Percentiles rank a stretch among this genome's conserved stretches.
phyloP scores from a whole-genome alignment of 2,797 vertebrate species.

The Leptoclinus maculatus region DNA sequence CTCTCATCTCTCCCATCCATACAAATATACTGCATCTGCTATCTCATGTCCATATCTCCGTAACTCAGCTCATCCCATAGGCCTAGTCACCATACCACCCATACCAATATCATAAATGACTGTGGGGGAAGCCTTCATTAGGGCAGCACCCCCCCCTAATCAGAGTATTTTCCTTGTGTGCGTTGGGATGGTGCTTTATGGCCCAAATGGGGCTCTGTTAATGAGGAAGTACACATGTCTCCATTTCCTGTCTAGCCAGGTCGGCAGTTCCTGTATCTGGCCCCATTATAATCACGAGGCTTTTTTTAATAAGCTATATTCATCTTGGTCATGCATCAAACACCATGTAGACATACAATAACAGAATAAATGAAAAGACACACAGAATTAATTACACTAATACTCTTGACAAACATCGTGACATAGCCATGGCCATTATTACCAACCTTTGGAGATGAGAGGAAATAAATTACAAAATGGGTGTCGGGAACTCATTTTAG shows the following conservation, averaged over 20 bases:
- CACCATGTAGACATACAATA: slow-evolving; percentile 51
- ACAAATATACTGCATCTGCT: slow-evolving; percentile 68
- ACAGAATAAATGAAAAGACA: slow-evolving; percentile 47
- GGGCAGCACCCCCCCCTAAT: slow-evolving; percentile 78
- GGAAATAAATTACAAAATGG: slow-evolving; percentile 36
- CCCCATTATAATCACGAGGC: slow-evolving; percentile 74
- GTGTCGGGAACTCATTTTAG: slow-evolving; percentile 22
- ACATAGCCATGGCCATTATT: slow-evolving; percentile 21
- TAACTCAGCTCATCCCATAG: slow-evolving; percentile 74
- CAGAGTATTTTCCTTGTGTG: slow-evolving; percentile 79
- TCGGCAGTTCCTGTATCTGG: slow-evolving; percentile 82
- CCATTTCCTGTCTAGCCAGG: slow-evolving; percentile 85
- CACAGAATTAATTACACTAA: slow-evolving; percentile 39
- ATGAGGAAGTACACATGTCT: slow-evolving; percentile 83
- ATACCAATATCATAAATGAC: slow-evolving; percentile 86
- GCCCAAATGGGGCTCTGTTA: slow-evolving; percentile 83
- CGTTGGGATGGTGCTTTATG: slow-evolving; percentile 82
- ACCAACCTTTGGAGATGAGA: slow-evolving; percentile 17
- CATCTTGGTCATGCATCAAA: slow-evolving; percentile 75
- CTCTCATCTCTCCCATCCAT: slow-evolving; percentile 70
- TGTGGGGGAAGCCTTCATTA: slow-evolving; percentile 85
- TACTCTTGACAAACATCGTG: neutral
- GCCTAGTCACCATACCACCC: slow-evolving; percentile 77
- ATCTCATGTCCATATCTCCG: slow-evolving; percentile 60
- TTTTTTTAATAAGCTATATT: slow-evolving; percentile 83